Percentiles rank a stretch among this genome's conserved stretches.
phyloP scores from a whole-genome alignment of 2,888 invertebrate species.

The Tipula unca region DNA sequence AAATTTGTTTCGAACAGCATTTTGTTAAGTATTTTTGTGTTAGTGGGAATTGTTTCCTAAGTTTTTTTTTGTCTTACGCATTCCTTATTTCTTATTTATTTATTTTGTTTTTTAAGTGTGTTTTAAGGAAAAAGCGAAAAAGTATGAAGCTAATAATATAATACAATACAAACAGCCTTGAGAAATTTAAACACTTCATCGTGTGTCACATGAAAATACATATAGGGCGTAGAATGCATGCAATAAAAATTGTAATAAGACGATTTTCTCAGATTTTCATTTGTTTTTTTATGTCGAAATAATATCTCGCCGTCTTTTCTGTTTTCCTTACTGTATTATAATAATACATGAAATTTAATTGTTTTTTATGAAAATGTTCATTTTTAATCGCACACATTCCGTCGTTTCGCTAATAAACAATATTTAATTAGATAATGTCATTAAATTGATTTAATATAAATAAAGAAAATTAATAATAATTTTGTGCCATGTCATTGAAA shows the following conservation, averaged over 20 bases:
- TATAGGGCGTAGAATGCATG: background rate
- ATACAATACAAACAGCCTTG: background rate
- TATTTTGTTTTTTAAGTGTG: no score
- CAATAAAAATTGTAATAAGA: background rate
- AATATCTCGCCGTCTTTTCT: background rate
- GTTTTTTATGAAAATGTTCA: background rate
- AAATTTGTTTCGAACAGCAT: no score
- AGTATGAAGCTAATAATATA: background rate
- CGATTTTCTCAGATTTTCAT: background rate
- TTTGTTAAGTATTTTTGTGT: no score
- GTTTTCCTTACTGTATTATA: background rate
- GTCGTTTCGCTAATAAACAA: background rate
- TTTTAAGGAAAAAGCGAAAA: background rate
- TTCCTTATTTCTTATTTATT: no score
- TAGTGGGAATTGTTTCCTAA: no score
- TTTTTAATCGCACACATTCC: background rate
- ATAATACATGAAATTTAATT: background rate
- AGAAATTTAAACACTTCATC: background rate
- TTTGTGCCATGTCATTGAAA: background rate
- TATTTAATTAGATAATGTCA: background rate
- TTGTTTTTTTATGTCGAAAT: background rate
- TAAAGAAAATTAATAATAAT: background rate
- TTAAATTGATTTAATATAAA: conserved; percentile 8
- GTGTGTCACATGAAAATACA: background rate
- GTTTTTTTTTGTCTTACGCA: no score